Conservation (phyloP, 2,113 vertebrate species). For the Delphinus delphis region DNA sequence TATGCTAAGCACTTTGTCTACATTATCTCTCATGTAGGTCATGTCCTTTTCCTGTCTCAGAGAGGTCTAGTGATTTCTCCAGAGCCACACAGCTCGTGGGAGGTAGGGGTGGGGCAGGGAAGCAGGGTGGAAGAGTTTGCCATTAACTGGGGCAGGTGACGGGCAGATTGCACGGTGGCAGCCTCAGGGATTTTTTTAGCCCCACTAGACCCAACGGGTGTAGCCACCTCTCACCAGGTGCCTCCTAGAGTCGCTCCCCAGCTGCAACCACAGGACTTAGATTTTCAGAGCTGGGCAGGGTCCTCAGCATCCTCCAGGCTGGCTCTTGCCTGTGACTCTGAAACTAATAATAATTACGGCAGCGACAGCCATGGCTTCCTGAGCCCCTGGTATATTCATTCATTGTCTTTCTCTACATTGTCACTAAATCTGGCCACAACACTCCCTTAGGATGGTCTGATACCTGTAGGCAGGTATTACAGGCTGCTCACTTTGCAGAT, state of each 20-base stretch:
- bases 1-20: neutral
- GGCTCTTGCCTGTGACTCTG: neutral
- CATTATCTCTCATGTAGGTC: neutral
- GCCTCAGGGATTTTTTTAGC: constrained; percentile 65
- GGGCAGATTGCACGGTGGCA: neutral
- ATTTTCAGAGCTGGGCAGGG: constrained; percentile 56
- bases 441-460: neutral
- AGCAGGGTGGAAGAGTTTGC: neutral
- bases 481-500: neutral
- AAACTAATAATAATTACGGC: neutral
- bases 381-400: neutral
- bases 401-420: neutral
- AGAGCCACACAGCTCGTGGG: neutral
- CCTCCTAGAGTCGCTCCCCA: constrained; percentile 54
- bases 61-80: neutral
- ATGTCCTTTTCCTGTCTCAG: neutral
- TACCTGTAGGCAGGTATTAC: neutral
- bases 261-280: constrained; percentile 67
- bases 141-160: neutral
- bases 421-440: neutral
- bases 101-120: neutral
- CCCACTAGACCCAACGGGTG: constrained; percentile 53
- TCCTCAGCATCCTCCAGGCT: constrained; percentile 43
- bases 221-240: constrained; percentile 69
- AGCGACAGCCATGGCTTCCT: neutral